These are phyloP conservation scores for Pseudomugil tenellus DNA, from an alignment of 2,797 vertebrate genomes.

Conservation along the genomic window DNA sequence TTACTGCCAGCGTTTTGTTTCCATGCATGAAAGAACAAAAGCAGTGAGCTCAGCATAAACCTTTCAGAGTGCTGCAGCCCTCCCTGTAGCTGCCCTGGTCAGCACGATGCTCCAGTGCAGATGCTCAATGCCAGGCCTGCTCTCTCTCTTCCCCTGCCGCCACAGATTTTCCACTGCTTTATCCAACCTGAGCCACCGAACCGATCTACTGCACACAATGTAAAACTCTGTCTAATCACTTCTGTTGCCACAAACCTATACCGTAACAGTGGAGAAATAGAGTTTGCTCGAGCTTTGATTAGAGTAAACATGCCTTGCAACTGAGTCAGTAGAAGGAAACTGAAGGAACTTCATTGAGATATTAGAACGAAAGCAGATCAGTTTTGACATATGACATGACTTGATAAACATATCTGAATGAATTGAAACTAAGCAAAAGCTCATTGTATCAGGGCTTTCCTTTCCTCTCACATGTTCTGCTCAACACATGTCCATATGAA, in stretches of 20 bases:
- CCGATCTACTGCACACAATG: constrained; percentile 73
- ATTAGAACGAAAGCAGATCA: neutral
- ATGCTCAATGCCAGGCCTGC: constrained; percentile 76
- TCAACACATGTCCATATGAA: constrained; percentile 12
- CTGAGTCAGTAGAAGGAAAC: constrained; percentile 9
- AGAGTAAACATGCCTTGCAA: constrained; percentile 21
- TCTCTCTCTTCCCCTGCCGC: constrained; percentile 72
- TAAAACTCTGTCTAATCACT: constrained; percentile 85
- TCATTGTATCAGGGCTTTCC: neutral
- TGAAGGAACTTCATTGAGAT: neutral
- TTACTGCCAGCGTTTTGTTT: constrained; percentile 79
- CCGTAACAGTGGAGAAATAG: constrained; percentile 53
- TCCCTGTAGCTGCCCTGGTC: constrained; percentile 70
- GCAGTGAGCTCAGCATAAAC: constrained; percentile 81
- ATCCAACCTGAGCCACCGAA: constrained; percentile 73
- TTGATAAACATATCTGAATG: constrained; percentile 3
- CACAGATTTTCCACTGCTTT: constrained; percentile 83
- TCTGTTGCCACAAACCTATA: constrained; percentile 70
- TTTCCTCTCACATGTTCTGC: constrained; percentile 7
- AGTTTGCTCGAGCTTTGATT: constrained; percentile 49
- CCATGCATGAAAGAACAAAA: constrained; percentile 70
- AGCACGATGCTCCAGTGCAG: constrained; percentile 79
- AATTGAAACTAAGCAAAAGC: constrained; percentile 9
- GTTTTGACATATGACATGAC: neutral
- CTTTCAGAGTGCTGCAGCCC: constrained; percentile 72